Evolutionary conservation across 1,140 invertebrate species (phyloP), one percentile per base, ranked within the genome.

Genomic region (Macrocentrus cingulum): DNA sequence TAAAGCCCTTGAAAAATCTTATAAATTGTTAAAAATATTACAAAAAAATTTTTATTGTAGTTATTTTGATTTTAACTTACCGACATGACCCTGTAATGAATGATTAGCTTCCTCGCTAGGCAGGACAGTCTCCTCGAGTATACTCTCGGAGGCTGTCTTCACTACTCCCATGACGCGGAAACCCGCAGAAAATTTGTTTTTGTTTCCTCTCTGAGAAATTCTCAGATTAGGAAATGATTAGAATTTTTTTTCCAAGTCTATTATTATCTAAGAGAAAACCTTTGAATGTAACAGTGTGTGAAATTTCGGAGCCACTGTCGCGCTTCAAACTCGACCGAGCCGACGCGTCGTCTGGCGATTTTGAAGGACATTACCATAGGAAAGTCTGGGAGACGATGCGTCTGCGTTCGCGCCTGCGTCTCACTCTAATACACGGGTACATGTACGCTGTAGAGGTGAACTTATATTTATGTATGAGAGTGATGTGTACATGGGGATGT

Each of bases 41-140:
- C 2, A 16, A 11, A 20, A n/a, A 46, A 19, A 46, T 19, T 46
- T 20, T 4, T 19, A 19, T 8, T 3, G 22, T 9, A 37, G 7
- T 20, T 37, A 52, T 36, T 36, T 20, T 36, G 19, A 2, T 13
- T 36, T 52, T 52, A 39, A 74, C 70, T 77, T 60, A 77, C 76
- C 74, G 58, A 69, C 62, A 58, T 72, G 65, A 8, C 68, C 66
- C 45, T 71, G 72, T 41, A 75, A 60, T 7, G 79, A 81, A 52
- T 74, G 67, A 63, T 79, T 81, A 20, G 73, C 72, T 55, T 80
- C 76, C 58, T 80, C 80, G 62, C 73, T 77, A 2, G 76, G 75
- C 18, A 79, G 53, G 8, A 75, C 66, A 11, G 68, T 66, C 34
- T 77, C 74, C 59, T 71, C 72, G 46, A 76, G 62, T 60, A 75